Evolutionary conservation across 1,140 invertebrate species (phyloP).

Genomic region (Phortica variegata): DNA sequence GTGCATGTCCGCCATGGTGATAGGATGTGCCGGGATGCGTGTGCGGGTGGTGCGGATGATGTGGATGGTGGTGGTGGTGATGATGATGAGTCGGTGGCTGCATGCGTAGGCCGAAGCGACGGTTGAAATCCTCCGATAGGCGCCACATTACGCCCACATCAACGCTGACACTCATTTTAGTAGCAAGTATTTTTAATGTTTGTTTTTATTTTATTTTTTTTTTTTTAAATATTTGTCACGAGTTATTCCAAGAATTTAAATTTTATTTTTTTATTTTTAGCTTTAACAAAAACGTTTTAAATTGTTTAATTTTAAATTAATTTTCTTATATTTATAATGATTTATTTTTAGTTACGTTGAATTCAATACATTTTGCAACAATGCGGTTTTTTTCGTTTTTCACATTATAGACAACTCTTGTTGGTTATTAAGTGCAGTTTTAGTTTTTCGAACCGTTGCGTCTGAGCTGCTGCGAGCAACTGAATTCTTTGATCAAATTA

Average conservation of each 20-base stretch:
- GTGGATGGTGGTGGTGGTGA: conserved; percentile 27
- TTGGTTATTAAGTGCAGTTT: background rate
- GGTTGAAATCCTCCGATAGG: conserved; percentile 54
- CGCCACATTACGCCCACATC: conserved; percentile 58
- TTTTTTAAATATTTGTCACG: conserved; percentile 2
- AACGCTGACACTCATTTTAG: conserved; percentile 52
- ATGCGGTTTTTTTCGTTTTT: background rate
- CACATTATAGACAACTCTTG: background rate
- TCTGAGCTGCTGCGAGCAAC: conserved; percentile 28
- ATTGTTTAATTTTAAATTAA: conserved; percentile 1
- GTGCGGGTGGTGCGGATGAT: conserved; percentile 35
- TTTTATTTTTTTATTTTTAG: background rate
- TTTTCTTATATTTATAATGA: background rate
- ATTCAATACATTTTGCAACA: background rate
- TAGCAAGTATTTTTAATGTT: background rate
- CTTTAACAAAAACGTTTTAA: background rate
- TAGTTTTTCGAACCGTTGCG: conserved; percentile 24
- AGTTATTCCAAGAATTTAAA: background rate
- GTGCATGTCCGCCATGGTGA: conserved; percentile 27
- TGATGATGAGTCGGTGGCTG: conserved; percentile 24
- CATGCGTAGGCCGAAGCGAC: conserved; percentile 52
- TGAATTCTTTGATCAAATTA: conserved; percentile 16
- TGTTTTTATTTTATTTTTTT: conserved; percentile 5
- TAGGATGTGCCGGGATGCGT: conserved; percentile 24
- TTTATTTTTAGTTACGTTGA: background rate